Percentiles rank a stretch among this genome's conserved stretches.
These are phyloP conservation scores for Tanytarsus gracilentus DNA, from an alignment of 2,888 invertebrate species.

Conservation along the genomic window DNA sequence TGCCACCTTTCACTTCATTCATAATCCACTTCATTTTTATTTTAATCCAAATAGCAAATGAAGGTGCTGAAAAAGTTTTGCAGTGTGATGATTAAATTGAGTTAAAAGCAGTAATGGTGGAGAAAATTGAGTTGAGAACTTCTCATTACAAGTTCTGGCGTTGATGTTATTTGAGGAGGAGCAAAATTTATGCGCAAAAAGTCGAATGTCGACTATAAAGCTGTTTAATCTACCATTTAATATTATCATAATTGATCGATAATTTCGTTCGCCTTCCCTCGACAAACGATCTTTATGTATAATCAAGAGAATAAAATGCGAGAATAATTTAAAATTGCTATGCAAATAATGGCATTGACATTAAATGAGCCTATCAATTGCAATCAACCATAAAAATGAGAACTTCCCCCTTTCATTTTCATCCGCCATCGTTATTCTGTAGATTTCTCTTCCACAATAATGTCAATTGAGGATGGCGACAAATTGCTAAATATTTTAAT, in stretches of 20 bases:
- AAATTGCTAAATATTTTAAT: too few species aligned
- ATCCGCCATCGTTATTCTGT: not conserved
- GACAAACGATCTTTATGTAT: not conserved
- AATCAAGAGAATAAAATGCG: not conserved
- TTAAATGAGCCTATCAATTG: constrained; percentile 25
- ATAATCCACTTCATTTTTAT: not conserved
- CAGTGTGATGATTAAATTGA: too few species aligned
- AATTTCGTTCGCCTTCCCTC: not conserved
- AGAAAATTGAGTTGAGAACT: too few species aligned
- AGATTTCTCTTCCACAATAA: not conserved
- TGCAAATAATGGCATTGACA: constrained; percentile 13
- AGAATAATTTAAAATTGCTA: constrained; percentile 15
- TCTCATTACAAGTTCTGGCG: too few species aligned
- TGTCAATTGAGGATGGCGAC: too few species aligned
- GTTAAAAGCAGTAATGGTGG: too few species aligned
- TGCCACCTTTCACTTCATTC: not conserved
- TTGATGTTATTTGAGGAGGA: too few species aligned
- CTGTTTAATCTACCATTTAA: not conserved
- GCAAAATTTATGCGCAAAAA: too few species aligned
- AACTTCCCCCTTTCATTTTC: not conserved
- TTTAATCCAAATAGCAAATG: not conserved
- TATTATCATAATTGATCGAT: constrained; percentile 9
- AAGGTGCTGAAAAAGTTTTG: not conserved
- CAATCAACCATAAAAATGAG: constrained; percentile 17
- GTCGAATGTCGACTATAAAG: not conserved